These are phyloP conservation scores for Melanotaenia trifasciata DNA, from an alignment of 2,797 vertebrate genomes.

Conservation along the genomic window DNA sequence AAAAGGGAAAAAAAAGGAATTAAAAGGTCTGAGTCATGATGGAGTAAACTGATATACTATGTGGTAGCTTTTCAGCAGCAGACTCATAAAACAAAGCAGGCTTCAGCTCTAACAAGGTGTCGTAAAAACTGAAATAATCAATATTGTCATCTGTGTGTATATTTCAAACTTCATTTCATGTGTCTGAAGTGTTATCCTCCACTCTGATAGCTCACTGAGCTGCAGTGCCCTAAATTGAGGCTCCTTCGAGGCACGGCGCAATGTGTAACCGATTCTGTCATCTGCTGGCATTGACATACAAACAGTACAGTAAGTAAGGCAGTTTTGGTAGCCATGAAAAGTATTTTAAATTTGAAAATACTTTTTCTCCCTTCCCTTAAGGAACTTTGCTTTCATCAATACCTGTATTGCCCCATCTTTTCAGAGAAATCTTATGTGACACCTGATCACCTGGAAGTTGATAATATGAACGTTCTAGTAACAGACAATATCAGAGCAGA, in stretches of 20 bases:
- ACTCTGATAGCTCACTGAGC: constrained; percentile 33
- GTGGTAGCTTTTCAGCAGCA: constrained; percentile 35
- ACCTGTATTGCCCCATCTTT: constrained; percentile 14
- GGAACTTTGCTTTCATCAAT: not conserved
- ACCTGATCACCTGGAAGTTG: constrained; percentile 17
- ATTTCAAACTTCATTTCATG: constrained; percentile 35
- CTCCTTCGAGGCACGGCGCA: constrained; percentile 22
- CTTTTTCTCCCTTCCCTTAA: not conserved
- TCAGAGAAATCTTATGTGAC: constrained; percentile 8
- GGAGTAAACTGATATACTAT: constrained; percentile 12
- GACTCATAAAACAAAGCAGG: constrained; percentile 35
- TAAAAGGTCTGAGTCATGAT: not conserved
- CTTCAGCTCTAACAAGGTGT: constrained; percentile 42
- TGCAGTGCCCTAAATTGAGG: constrained; percentile 29
- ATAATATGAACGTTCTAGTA: constrained; percentile 3
- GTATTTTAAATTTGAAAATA: not conserved
- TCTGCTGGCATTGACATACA: constrained; percentile 23
- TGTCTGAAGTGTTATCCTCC: constrained; percentile 40
- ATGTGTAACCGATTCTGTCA: constrained; percentile 48
- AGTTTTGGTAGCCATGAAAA: not conserved
- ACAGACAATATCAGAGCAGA: constrained; percentile 28
- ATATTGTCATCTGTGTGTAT: constrained; percentile 52
- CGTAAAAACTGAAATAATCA: constrained; percentile 62
- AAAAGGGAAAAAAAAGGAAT: too few species aligned
- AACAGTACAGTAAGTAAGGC: constrained; percentile 20